Evolutionary conservation across 2,797 vertebrate genomes (phyloP), one percentile per base, ranked within the genome.

Genomic region (Heteromormyrus szaboi): DNA sequence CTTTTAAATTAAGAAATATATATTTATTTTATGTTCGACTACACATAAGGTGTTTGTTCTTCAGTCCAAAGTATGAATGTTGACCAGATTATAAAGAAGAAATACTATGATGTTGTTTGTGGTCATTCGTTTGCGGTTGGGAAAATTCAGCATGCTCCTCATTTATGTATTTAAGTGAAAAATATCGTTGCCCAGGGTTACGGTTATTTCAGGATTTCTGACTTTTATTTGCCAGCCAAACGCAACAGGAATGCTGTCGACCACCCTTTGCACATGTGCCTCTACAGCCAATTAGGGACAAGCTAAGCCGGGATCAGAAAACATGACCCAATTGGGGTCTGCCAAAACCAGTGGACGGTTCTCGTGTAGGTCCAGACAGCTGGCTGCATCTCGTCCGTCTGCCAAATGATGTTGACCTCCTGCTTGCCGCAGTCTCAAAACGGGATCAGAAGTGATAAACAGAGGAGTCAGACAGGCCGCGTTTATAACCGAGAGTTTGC

Each of bases 351-450:
- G 88, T 44, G 5, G 76, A 83, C 22, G 46, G 65, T 76, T 88
- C 51, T n/a, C 53, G 44, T 41, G 37, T 37, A 46, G 88, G 37
- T 85, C 46, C 88, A 46, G 87, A 59, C 76, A 56, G 37, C 48
- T 46, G 17, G 88, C 17, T 56, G 48, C 37, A 22, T 56, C 41
- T 46, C 19, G 54, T 65, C 88, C 17, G 44, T 22, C 81, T 89
- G 79, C 44, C 88, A 89, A 59, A 37, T 25, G 88, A 33, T 48
- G 79, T 76, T 88, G 79, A 88, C 50, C 88, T 84, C 76, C 68
- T 54, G 25, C n/a, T 46, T 41, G 88, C 76, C 46, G 25, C 79
- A 53, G 19, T 85, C 25, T 59, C n/a, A 50, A 68, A 85, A 85
- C 7, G 81, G 81, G 79, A 85, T 59, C 79, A 41, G 54, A 25